Evolutionary conservation across 30 jellyfish, hydroid and myxozoan species (phyloP).

Genomic region (Aurelia aurita): DNA sequence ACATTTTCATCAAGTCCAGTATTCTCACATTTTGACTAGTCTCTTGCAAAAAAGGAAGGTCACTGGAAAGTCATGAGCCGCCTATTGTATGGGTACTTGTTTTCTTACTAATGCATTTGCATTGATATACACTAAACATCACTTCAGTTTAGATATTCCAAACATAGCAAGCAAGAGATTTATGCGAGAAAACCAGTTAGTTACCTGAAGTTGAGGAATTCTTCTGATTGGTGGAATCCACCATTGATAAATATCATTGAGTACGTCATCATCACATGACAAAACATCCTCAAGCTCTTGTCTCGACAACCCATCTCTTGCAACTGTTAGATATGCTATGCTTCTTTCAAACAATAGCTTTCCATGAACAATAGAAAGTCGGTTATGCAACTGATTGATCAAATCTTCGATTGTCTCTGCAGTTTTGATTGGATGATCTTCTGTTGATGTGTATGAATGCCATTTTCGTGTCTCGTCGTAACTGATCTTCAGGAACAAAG

Average conservation of each 20-base stretch:
- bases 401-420: conserved; percentile 27
- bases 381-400: conserved; percentile 1
- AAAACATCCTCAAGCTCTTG: conserved; percentile 47
- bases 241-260: conserved; percentile 54
- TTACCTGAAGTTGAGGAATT: conserved; percentile 51
- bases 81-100: too few species aligned
- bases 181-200: background rate
- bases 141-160: too few species aligned
- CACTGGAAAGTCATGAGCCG: too few species aligned
- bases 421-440: conserved; percentile 15
- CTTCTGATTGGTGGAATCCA: conserved; percentile 57
- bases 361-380: conserved; percentile 34
- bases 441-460: conserved; percentile 28
- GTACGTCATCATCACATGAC: conserved; percentile 52
- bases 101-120: too few species aligned
- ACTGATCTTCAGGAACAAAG: conserved; percentile 36
- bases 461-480: conserved; percentile 34
- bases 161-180: too few species aligned
- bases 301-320: conserved; percentile 45
- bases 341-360: conserved; percentile 38
- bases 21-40: too few species aligned
- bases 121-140: too few species aligned
- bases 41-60: too few species aligned
- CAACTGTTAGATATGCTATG: conserved; percentile 34
- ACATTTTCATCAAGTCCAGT: too few species aligned